A percentile compares a stretch with the other conserved stretches of the same genome.
phyloP scores from a whole-genome alignment of 2,113 vertebrate genomes.

The Aphelocoma coerulescens region DNA sequence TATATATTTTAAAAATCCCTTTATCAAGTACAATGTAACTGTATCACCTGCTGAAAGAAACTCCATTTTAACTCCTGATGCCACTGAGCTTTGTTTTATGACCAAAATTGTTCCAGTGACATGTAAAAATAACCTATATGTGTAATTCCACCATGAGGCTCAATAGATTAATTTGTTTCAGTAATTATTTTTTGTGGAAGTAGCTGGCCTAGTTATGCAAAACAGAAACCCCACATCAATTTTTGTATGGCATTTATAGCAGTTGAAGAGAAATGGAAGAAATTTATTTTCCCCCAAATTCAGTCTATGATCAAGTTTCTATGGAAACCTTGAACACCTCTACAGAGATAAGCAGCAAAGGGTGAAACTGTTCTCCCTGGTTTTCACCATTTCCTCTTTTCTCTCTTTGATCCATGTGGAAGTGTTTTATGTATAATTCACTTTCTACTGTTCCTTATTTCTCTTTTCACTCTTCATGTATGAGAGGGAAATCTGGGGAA shows the following conservation, averaged over 20 bases:
- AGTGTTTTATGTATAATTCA: conserved; percentile 44
- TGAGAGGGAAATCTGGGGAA: not conserved
- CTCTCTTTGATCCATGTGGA: conserved; percentile 14
- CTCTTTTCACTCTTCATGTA: not conserved
- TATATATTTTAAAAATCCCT: not conserved
- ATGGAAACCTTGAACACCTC: conserved; percentile 24
- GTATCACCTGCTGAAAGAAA: not conserved
- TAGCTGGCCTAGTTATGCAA: not conserved
- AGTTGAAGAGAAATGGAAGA: not conserved
- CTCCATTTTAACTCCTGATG: not conserved
- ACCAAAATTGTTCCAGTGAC: not conserved
- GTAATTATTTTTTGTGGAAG: not conserved
- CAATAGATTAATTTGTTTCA: not conserved
- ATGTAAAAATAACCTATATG: not conserved
- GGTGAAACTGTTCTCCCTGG: not conserved
- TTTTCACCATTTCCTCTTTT: not conserved
- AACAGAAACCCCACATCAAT: not conserved
- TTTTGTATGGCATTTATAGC: not conserved
- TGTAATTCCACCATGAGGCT: not conserved
- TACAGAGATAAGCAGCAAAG: not conserved
- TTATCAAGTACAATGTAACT: not conserved
- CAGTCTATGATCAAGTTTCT: conserved; percentile 5
- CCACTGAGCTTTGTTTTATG: not conserved
- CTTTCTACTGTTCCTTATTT: not conserved
- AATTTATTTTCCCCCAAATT: not conserved